phyloP scores from a whole-genome alignment of 2,888 invertebrate genomes.

The Ornithoptera priamus region DNA sequence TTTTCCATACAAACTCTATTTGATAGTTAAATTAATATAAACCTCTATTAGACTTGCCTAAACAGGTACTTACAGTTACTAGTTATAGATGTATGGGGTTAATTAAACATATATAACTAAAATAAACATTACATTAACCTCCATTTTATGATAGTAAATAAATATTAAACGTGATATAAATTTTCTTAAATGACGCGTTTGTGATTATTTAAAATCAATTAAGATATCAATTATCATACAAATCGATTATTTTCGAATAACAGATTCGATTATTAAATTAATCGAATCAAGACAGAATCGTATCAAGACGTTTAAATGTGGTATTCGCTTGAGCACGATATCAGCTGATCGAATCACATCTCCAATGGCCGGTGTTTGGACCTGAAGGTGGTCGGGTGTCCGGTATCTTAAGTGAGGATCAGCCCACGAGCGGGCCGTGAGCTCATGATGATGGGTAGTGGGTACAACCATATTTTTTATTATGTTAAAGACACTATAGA shows the following conservation, averaged over 20 bases:
- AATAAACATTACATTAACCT: neutral
- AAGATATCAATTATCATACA: slow-evolving; percentile 2
- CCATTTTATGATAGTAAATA: neutral
- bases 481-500: neutral
- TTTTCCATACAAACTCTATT: too few relatives aligned
- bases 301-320: slow-evolving; percentile 6
- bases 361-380: slow-evolving; percentile 39
- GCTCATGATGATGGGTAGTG: neutral
- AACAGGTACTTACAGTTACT: too few relatives aligned
- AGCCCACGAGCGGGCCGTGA: neutral
- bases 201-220: neutral
- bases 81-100: neutral
- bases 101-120: neutral
- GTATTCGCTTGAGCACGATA: slow-evolving; percentile 39
- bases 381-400: slow-evolving; percentile 34
- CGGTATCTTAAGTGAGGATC: slow-evolving; percentile 9
- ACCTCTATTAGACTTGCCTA: too few relatives aligned
- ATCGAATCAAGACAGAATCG: slow-evolving; percentile 6
- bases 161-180: slow-evolving; percentile 3
- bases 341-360: slow-evolving; percentile 63
- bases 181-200: neutral
- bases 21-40: too few relatives aligned
- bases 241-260: neutral
- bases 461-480: neutral
- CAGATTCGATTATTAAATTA: slow-evolving; percentile 9